phyloP scores from a whole-genome alignment of 2,888 invertebrate species.

The Drosophila atripex region DNA sequence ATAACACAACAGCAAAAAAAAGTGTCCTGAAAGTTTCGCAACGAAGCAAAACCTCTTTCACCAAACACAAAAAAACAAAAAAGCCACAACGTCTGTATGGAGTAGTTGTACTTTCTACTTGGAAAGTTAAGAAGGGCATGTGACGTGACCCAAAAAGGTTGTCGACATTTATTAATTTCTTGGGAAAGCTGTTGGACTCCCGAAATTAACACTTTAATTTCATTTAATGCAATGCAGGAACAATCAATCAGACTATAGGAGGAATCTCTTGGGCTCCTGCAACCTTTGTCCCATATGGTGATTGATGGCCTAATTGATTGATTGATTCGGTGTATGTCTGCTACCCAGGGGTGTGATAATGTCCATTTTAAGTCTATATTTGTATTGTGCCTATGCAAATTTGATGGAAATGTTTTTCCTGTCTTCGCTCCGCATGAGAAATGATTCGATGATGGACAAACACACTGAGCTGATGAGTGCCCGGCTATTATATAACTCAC shows the following conservation, averaged over 20 bases:
- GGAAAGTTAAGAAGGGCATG: slow-evolving; percentile 29
- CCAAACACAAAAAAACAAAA: background rate
- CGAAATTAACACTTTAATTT: slow-evolving; percentile 43
- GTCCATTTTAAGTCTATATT: slow-evolving; percentile 35
- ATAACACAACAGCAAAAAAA: slow-evolving; percentile 18
- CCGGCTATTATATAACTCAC: slow-evolving; percentile 8
- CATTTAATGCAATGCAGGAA: slow-evolving; percentile 24
- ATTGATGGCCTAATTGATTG: slow-evolving; percentile 52
- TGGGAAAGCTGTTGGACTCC: slow-evolving; percentile 12
- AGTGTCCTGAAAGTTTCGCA: slow-evolving; percentile 46
- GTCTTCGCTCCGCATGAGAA: slow-evolving; percentile 20
- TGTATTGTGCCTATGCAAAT: slow-evolving; percentile 45
- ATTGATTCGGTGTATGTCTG: slow-evolving; percentile 28
- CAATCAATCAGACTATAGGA: slow-evolving; percentile 38
- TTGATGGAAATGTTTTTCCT: slow-evolving; percentile 25
- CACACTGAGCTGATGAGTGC: slow-evolving; percentile 5
- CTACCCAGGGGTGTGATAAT: slow-evolving; percentile 25
- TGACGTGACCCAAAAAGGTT: slow-evolving; percentile 27
- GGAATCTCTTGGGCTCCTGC: slow-evolving; percentile 2
- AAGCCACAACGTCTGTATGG: slow-evolving; percentile 6
- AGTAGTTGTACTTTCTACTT: slow-evolving; percentile 17
- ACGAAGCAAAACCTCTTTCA: slow-evolving; percentile 10
- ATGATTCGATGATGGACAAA: slow-evolving; percentile 21
- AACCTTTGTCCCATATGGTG: slow-evolving; percentile 21
- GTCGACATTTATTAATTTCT: slow-evolving; percentile 16